A percentile compares a stretch with the other conserved stretches of the same genome.
Evolutionary conservation across 1,140 invertebrate species (phyloP).

Genomic region (Pseudachorutes palmiensis): DNA sequence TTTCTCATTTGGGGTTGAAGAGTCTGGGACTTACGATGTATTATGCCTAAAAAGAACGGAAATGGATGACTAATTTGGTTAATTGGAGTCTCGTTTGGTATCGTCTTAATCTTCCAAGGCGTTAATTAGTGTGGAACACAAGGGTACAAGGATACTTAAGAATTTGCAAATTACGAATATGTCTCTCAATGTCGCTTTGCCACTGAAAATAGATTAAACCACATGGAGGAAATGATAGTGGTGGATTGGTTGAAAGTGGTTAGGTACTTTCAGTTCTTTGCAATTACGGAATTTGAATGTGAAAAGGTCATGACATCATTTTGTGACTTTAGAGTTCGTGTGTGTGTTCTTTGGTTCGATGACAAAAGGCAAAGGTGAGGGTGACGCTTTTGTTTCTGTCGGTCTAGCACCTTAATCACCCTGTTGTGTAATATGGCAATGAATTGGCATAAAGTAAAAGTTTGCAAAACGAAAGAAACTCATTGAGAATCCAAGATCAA

Average conservation of each 20-base stretch:
- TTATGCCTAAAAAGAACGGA: background rate
- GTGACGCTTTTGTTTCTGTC: background rate
- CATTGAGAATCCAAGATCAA: background rate
- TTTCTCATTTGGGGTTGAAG: too few relatives aligned
- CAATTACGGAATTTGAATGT: background rate
- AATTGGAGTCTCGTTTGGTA: background rate
- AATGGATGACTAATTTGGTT: background rate
- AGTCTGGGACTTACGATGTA: too few relatives aligned
- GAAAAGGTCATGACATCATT: conserved; percentile 4
- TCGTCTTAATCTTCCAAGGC: background rate
- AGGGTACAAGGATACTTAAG: too few relatives aligned
- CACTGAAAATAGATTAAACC: too few relatives aligned
- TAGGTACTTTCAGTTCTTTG: background rate
- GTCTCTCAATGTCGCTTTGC: too few relatives aligned
- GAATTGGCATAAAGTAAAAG: background rate
- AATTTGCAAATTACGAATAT: too few relatives aligned
- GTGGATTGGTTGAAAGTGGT: background rate
- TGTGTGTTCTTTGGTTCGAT: too few relatives aligned
- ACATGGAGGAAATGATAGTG: too few relatives aligned
- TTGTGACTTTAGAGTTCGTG: background rate
- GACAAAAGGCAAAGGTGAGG: background rate
- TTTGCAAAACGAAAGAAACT: conserved; percentile 5
- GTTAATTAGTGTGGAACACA: too few relatives aligned
- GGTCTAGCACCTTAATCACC: background rate
- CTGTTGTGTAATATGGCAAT: background rate